These are phyloP conservation scores for Heliconius ismenius DNA, from an alignment of 2,888 invertebrate species.

Conservation along the genomic window DNA sequence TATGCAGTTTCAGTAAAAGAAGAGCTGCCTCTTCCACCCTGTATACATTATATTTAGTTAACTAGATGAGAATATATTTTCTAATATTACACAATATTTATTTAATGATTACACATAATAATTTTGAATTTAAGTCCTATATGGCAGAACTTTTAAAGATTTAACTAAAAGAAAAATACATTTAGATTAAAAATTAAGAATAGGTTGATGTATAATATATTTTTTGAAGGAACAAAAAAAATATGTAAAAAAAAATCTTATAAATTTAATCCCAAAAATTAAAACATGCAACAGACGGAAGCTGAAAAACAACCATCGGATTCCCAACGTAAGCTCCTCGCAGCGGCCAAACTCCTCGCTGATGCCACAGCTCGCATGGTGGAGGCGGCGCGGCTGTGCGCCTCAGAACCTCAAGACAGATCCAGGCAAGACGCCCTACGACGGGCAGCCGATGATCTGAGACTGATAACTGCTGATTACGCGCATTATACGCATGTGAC, in stretches of 20 bases:
- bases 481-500: conserved; percentile 89
- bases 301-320: conserved; percentile 94
- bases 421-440: conserved; percentile 91
- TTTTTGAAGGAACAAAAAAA: too few species aligned
- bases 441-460: conserved; percentile 95
- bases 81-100: background rate
- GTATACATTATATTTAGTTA: too few species aligned
- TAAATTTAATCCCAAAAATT: background rate
- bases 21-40: too few species aligned
- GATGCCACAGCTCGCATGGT: conserved; percentile 99
- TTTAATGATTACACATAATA: background rate
- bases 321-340: conserved; percentile 92
- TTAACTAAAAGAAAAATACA: background rate
- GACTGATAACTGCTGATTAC: conserved; percentile 93
- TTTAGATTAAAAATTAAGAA: background rate
- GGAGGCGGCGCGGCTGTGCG: conserved; percentile 96
- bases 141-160: too few species aligned
- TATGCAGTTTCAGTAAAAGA: too few species aligned
- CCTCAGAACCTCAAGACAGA: conserved; percentile 90
- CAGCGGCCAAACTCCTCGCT: conserved; percentile 96
- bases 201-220: background rate
- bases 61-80: too few species aligned
- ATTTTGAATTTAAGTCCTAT: background rate
- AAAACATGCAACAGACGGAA: conserved; percentile 82
- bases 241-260: background rate